Evolutionary conservation across 2,888 invertebrate genomes (phyloP).

Genomic region (Trichopoda pennipes): DNA sequence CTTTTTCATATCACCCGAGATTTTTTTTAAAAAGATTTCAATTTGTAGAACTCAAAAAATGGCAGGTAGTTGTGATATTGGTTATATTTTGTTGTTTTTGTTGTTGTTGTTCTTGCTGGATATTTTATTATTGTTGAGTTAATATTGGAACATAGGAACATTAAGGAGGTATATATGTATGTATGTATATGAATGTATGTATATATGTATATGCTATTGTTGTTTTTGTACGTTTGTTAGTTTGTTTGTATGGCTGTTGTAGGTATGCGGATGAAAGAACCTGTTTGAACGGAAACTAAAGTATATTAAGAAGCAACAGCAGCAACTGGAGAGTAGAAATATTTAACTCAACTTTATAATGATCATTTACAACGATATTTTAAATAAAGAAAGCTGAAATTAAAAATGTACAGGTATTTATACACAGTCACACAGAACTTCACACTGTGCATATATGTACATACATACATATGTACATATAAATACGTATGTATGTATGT

Average conservation of each 20-base stretch:
- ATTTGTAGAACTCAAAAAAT: conserved; percentile 55
- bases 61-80: conserved; percentile 63
- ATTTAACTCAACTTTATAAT: conserved; percentile 53
- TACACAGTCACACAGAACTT: conserved; percentile 9
- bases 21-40: conserved; percentile 49
- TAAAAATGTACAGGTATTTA: conserved; percentile 21
- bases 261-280: conserved; percentile 77
- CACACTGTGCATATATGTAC: not conserved
- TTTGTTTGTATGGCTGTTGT: conserved; percentile 33
- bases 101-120: conserved; percentile 31
- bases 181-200: not conserved
- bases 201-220: not conserved
- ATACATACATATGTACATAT: not conserved
- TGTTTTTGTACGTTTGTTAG: not conserved
- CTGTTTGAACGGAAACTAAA: conserved; percentile 81
- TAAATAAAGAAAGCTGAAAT: conserved; percentile 63
- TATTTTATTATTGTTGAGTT: conserved; percentile 53
- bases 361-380: conserved; percentile 45
- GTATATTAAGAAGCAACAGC: conserved; percentile 65
- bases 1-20: conserved; percentile 58
- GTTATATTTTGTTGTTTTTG: conserved; percentile 49
- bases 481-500: too few relatives aligned
- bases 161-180: too few relatives aligned
- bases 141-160: conserved; percentile 44
- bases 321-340: conserved; percentile 63